phyloP scores from a whole-genome alignment of 2,888 invertebrate species.

The Xanthia togata region DNA sequence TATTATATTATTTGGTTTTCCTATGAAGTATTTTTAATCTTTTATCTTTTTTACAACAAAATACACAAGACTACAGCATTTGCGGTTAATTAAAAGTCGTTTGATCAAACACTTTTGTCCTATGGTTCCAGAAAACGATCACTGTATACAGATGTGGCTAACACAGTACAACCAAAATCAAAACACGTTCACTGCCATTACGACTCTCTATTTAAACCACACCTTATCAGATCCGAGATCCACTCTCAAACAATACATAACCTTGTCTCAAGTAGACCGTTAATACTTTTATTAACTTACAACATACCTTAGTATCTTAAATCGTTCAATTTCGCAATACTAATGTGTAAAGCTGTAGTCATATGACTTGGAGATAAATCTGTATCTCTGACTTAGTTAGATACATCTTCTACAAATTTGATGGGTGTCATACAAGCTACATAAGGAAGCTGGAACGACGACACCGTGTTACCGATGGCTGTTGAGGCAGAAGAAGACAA shows the following conservation, averaged over 20 bases:
- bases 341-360: slow-evolving; percentile 27
- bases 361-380: neutral
- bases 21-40: neutral
- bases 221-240: slow-evolving; percentile 42
- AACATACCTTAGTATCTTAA: slow-evolving; percentile 54
- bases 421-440: neutral
- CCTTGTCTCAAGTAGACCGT: slow-evolving; percentile 70
- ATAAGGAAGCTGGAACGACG: neutral
- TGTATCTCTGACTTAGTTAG: neutral
- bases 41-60: neutral
- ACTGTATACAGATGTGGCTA: neutral
- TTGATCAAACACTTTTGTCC: neutral
- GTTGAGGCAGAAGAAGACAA: neutral
- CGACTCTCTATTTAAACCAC: slow-evolving; percentile 16
- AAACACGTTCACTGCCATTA: slow-evolving; percentile 13
- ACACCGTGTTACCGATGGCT: neutral
- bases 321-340: slow-evolving; percentile 57
- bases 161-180: neutral
- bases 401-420: neutral
- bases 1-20: neutral
- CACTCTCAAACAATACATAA: slow-evolving; percentile 58
- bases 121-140: neutral
- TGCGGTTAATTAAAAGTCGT: neutral
- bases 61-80: neutral
- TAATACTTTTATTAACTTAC: slow-evolving; percentile 64